Evolutionary conservation across 2,888 invertebrate species (phyloP), one percentile per base, ranked within the genome.

Genomic region (Adela reaumurella): DNA sequence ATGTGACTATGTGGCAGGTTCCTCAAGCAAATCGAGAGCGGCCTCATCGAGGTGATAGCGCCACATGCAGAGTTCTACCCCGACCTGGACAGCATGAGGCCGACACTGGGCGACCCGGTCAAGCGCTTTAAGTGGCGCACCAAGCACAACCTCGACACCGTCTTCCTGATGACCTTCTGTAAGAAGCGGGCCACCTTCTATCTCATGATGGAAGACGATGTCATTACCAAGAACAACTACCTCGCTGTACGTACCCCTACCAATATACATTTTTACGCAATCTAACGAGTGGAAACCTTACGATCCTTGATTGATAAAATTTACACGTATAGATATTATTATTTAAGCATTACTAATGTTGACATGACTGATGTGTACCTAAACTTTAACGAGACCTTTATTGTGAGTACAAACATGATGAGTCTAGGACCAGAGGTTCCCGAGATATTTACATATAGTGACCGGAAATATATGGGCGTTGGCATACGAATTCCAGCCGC

Each of bases 151-250:
- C 76, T 97, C 50, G 97, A 97, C 66, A 94, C 90, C 62, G 88
- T 94, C 0, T 97, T 90, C 67, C 79, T 97, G 14, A 97, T 97
- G 97, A 88, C 95, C 50, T 96, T 96, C 62, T 91, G 92, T 0
- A 90, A 92, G 60, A 84, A 89, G 0, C 89, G 89, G 64, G 97
- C 91, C 50, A 87, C 87, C 0, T 96, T 91, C 68, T 97, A 96
- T 64, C 84, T 96, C 17, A 92, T 97, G 82, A 74, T 97, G 8
- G 97, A 97, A 69, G 97, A 97, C 63, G 97, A 97, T 63, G 92
- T 97, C 47, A 74, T 96, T 28, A 91, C 95, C 0, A 94, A 92
- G 63, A 84, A 86, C 1, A 85, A 90, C 51, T 97, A 90, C 62
- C 84, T 24, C 24, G 5, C 4, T 8, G 24, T 24, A 24, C 24